Conservation (phyloP, 2,797 vertebrate genomes). For the Gymnothorax reevesii region DNA sequence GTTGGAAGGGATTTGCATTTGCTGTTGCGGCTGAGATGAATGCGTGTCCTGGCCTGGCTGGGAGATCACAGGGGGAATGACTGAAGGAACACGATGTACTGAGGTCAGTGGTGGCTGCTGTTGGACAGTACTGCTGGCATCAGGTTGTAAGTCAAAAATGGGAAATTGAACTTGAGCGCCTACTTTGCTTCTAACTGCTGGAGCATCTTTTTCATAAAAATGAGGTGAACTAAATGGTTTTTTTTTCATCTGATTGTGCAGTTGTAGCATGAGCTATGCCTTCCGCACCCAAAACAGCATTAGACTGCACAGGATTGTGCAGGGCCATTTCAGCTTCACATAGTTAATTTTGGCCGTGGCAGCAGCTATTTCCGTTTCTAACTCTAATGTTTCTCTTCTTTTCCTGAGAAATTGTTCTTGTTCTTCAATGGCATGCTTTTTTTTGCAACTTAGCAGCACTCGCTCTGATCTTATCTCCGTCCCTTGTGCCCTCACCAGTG, state of each 20-base stretch:
- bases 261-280: too few species aligned
- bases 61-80: not conserved
- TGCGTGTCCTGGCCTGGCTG: not conserved
- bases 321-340: not conserved
- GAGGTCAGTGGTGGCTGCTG: not conserved
- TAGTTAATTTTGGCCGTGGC: conserved; percentile 18
- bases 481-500: too few species aligned
- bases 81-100: not conserved
- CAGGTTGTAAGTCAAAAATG: not conserved
- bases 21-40: not conserved
- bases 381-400: conserved; percentile 4
- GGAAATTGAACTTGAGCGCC: not conserved
- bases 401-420: conserved; percentile 22
- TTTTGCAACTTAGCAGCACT: conserved; percentile 12
- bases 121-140: not conserved
- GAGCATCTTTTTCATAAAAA: not conserved
- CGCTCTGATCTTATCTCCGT: too few species aligned
- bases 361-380: conserved; percentile 8
- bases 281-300: too few species aligned
- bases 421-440: conserved; percentile 18
- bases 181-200: not conserved
- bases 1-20: not conserved
- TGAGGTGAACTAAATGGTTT: not conserved
- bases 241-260: not conserved
- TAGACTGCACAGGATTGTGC: not conserved